Evolutionary conservation across 2,797 vertebrate genomes (phyloP), one percentile per base, ranked within the genome.

Genomic region (Psittacula derbiana): DNA sequence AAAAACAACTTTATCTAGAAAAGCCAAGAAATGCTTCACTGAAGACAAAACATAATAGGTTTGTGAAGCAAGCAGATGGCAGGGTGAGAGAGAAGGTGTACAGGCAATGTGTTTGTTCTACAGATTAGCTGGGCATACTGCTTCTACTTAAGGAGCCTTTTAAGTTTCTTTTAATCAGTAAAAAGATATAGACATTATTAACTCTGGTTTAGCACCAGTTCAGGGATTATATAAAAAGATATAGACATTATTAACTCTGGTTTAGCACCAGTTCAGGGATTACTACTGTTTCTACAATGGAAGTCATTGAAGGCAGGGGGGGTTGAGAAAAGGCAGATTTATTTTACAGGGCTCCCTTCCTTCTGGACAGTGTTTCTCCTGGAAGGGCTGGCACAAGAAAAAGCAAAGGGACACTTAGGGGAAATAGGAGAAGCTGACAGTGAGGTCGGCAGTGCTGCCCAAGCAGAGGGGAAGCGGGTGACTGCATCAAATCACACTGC

Each of bases 61-160:
- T 55, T 23, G 79, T 27, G 86, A 92, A 86, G 24, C 43, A 90
- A 88, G 84, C 80, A 93, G 89, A 88, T 67, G 73, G 73, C 23
- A 43, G 80, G 75, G 81, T n/a, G 72, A 88, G 43, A 76, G 31
- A 69, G 57, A 91, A 44, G 67, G 44, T 41, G 23, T 41, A 75
- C 62, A 92, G 70, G 70, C 64, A 73, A 40, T 11, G n/a, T 36
- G 62, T 57, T 94, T 93, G 62, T 57, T 92, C 83, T 64, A 64
- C 31, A 88, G 80, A 88, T 84, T 61, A 92, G 52, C 53, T 76
- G 67, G 47, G 61, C 28, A 21, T 19, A 72, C 20, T 18, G 36
- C 65, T 94, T 90, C 85, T 75, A 83, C 65, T 80, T 49, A 38
- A 0, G 4, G 40, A 79, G 15, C 33, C 58, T 61, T 91, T 92